Base-by-base conservation (phyloP, 2,113 vertebrate species). In the Lamprotornis superbus region DNA sequence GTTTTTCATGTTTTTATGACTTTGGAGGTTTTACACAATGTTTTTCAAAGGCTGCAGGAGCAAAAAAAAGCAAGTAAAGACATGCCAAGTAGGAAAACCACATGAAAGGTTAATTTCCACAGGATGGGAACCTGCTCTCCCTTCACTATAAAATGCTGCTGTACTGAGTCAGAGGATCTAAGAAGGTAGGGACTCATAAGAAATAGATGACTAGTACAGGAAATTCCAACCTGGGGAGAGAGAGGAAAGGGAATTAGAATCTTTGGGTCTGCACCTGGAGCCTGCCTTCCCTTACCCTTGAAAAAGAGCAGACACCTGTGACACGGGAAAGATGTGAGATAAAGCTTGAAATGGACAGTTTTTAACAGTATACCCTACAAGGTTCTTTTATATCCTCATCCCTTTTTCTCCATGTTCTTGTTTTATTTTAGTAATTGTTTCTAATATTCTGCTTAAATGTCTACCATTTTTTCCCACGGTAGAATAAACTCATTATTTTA, bases 61-160 rank as follows among this genome's bases (percentile, higher is more conserved):
- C 3, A 67, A 55, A n/a, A 76, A 30, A 30, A 18, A 19, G 5
- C 27, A 67, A 27, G 21, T 80, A 35, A 87, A 50, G 12, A 33
- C 12, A 16, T 0, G 0, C 4, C 27, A 55, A 63, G 5, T 4
- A 42, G 27, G 27, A 90, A 23, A 64, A 13, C 1, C 9, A 79
- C 75, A 64, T 8, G 16, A 56, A 83, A 86, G 10, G 30, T 39
- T 47, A 49, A 47, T 60, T 88, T 88, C 57, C 56, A 44, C 15
- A 16, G 53, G 24, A 20, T 30, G 22, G 14, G 40, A 90, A 80
- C 3, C 44, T 83, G 30, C 17, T 40, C 8, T 65, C 5, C 30
- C 30, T 33, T 63, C 10, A 46, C 5, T 63, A 1, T 44, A 5
- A 15, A 46, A 30, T 67, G 19, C 20, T 78, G 11, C 37, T 59